Conservation (phyloP, 1,140 invertebrate species). For the Pseudomyrmex cubaensis region DNA sequence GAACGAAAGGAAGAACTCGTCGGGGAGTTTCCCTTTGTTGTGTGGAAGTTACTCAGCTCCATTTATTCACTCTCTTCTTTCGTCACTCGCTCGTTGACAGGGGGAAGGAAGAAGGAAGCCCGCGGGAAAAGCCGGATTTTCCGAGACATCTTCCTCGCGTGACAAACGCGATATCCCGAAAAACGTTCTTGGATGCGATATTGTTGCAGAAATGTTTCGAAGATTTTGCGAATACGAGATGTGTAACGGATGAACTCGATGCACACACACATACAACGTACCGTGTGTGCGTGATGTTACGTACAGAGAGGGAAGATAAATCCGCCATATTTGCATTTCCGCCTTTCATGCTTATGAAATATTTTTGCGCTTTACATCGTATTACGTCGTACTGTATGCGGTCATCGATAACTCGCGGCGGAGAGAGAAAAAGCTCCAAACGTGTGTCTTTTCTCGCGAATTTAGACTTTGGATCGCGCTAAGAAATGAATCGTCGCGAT, state of each 20-base stretch:
- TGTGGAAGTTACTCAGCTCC: slow-evolving; percentile 60
- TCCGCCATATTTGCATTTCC: slow-evolving; percentile 18
- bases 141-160: slow-evolving; percentile 29
- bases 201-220: slow-evolving; percentile 27
- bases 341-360: not conserved
- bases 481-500: no score
- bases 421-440: no score
- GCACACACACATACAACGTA: not conserved
- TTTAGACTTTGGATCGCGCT: no score
- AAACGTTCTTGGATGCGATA: slow-evolving; percentile 34
- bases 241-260: slow-evolving; percentile 10
- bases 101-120: slow-evolving; percentile 44
- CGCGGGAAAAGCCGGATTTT: slow-evolving; percentile 47
- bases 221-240: slow-evolving; percentile 41
- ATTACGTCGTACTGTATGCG: not conserved
- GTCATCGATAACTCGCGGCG: not conserved
- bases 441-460: no score
- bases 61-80: slow-evolving; percentile 68
- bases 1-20: slow-evolving; percentile 29
- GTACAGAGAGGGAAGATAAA: slow-evolving; percentile 29
- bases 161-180: slow-evolving; percentile 50
- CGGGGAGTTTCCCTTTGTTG: slow-evolving; percentile 55
- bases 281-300: not conserved
- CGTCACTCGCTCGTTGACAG: slow-evolving; percentile 41
- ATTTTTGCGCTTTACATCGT: slow-evolving; percentile 4